phyloP scores from a whole-genome alignment of 2,888 invertebrate species.

The Agonopterix heracliana region DNA sequence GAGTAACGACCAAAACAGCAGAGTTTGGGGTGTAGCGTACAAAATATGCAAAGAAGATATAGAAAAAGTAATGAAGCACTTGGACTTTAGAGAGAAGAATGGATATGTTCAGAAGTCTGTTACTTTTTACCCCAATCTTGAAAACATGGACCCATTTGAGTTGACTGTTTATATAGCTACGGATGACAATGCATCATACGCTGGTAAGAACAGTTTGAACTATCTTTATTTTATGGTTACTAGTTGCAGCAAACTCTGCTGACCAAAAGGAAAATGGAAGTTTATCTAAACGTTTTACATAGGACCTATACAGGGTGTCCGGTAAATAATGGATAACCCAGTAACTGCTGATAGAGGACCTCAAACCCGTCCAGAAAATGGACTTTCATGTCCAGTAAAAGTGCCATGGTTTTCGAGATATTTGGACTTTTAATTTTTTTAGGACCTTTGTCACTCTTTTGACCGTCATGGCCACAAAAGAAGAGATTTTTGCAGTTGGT shows the following conservation, averaged over 20 bases:
- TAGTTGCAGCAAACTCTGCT: not conserved
- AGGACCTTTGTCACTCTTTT: too few relatives aligned
- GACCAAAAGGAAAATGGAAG: not conserved
- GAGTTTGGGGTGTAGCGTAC: constrained; percentile 95
- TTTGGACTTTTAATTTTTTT: too few relatives aligned
- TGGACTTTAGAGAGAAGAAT: constrained; percentile 95
- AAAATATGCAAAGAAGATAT: constrained; percentile 84
- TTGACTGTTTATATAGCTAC: constrained; percentile 89
- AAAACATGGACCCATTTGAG: constrained; percentile 76
- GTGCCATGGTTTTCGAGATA: too few relatives aligned
- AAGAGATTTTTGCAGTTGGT: too few relatives aligned
- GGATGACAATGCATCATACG: constrained; percentile 86
- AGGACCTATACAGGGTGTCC: too few relatives aligned
- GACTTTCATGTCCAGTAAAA: too few relatives aligned
- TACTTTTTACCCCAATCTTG: constrained; percentile 81
- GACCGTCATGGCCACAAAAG: too few relatives aligned
- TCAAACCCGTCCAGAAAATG: too few relatives aligned
- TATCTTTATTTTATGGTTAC: not conserved
- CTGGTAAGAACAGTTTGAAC: constrained; percentile 44
- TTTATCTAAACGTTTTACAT: too few relatives aligned
- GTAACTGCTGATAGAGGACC: too few relatives aligned
- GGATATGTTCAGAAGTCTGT: constrained; percentile 87
- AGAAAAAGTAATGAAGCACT: constrained; percentile 83
- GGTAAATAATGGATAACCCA: too few relatives aligned
- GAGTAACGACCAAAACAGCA: constrained; percentile 71